Evolutionary conservation across 2,888 invertebrate genomes (phyloP), one percentile per base, ranked within the genome.

Genomic region (Allacma fusca): DNA sequence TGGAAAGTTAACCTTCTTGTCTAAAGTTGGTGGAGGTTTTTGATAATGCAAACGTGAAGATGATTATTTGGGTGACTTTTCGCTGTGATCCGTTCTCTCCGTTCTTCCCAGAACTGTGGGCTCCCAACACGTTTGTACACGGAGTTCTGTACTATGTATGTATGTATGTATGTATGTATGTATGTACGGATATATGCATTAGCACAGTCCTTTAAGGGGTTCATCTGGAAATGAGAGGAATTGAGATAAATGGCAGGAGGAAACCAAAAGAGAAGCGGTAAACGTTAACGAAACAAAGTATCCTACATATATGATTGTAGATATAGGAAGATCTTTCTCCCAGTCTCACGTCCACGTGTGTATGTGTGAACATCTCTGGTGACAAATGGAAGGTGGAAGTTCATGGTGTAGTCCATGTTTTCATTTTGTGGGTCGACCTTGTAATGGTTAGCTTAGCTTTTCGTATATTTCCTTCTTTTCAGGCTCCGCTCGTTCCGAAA

Each of bases 371-470:
- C 50, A 19, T 13, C 2, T 24, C 23, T 40, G 62, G 73, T 73
- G 73, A 73, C 73, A 59, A 73, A 40, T 73, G 73, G 73, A 70
- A 62, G 73, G 62, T 73, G 64, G 64, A 73, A 73, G 73, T 73
- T 64, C 44, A 26, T 19, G 65, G 29, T 65, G 43, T n/a, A n/a
- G 26, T 44, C 65, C 16, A 50, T 50, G 68, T 65, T 29, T 16
- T 40, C 9, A 26, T 21, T 65, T 74, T 44, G 26, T 74, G 65
- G 74, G 65, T 74, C 74, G 74, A 74, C 74, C 74, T 74, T 74
- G 74, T 21, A 71, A 29, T 26, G 13, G 65, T 57, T 43, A 9
- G 9, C 69, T 40, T 29, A 62, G n/a, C n/a, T n/a, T 26, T 19
- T 9, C 29, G 59, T 21, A 29, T 50, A n/a, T 21, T 28, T 26